Conservation (phyloP, 2,113 vertebrate species). For the Oryzias woworae region DNA sequence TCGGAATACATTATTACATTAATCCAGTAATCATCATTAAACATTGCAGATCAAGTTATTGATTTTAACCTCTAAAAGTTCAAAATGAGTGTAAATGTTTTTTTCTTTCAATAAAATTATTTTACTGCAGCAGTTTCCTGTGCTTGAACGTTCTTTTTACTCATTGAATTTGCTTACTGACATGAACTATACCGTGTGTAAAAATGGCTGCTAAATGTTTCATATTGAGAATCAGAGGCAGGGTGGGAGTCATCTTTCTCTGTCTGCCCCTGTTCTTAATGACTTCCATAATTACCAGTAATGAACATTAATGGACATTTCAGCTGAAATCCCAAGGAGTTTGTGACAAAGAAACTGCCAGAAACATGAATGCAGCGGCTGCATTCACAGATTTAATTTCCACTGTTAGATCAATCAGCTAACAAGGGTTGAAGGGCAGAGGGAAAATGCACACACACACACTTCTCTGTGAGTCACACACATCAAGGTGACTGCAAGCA, state of each 20-base stretch:
- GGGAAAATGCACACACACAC: constrained; percentile 1
- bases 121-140: not conserved
- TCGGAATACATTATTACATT: no score
- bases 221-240: constrained; percentile 55
- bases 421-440: constrained; percentile 53
- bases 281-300: constrained; percentile 63
- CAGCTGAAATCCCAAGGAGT: constrained; percentile 43
- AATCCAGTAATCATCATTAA: no score
- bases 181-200: constrained; percentile 34
- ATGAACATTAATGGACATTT: constrained; percentile 67
- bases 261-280: constrained; percentile 48
- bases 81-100: not conserved
- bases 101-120: not conserved
- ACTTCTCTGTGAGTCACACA: not conserved
- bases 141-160: not conserved
- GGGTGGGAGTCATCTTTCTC: constrained; percentile 65
- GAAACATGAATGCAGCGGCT: constrained; percentile 46
- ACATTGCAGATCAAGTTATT: not conserved
- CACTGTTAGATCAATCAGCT: constrained; percentile 48
- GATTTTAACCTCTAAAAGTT: not conserved
- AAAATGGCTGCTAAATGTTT: constrained; percentile 40
- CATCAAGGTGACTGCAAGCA: constrained; percentile 12
- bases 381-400: constrained; percentile 48
- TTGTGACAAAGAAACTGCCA: constrained; percentile 44
- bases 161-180: not conserved